These are phyloP conservation scores for Gryllus bimaculatus DNA, from an alignment of 1,140 invertebrate genomes.

Conservation along the genomic window DNA sequence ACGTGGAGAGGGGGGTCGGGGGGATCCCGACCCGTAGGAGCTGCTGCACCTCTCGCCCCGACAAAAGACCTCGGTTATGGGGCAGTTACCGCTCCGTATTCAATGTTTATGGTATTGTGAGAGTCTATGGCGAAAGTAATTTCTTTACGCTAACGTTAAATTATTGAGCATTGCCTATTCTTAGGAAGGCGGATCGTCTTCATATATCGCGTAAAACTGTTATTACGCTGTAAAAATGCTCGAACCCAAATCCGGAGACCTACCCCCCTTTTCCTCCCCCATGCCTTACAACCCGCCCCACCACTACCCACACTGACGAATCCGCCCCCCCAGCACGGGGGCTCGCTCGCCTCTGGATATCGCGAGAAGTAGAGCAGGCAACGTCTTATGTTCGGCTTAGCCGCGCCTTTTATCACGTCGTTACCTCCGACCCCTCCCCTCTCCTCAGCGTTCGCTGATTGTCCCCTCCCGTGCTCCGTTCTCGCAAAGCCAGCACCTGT, in stretches of 20 bases:
- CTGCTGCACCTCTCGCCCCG: too few species aligned
- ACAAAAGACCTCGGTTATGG: background rate
- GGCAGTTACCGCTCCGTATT: background rate
- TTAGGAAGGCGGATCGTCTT: background rate
- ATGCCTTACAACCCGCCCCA: background rate
- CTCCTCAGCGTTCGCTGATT: background rate
- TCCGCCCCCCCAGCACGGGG: too few species aligned
- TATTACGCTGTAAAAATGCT: conserved; percentile 1
- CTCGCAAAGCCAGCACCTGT: too few species aligned
- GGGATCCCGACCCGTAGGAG: too few species aligned
- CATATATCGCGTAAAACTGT: conserved; percentile 1
- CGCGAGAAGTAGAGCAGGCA: too few species aligned
- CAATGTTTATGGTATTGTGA: conserved; percentile 1
- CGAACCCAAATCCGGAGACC: background rate
- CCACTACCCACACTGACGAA: too few species aligned
- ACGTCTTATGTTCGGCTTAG: background rate
- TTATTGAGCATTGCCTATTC: background rate
- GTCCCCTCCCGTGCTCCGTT: background rate
- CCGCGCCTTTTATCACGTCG: conserved; percentile 2
- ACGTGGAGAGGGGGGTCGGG: background rate
- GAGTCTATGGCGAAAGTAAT: background rate
- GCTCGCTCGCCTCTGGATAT: too few species aligned
- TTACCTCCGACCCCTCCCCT: background rate
- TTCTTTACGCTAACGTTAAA: background rate
- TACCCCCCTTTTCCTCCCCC: background rate